Conservation (phyloP, 2,113 vertebrate species). For the Microcebus murinus region DNA sequence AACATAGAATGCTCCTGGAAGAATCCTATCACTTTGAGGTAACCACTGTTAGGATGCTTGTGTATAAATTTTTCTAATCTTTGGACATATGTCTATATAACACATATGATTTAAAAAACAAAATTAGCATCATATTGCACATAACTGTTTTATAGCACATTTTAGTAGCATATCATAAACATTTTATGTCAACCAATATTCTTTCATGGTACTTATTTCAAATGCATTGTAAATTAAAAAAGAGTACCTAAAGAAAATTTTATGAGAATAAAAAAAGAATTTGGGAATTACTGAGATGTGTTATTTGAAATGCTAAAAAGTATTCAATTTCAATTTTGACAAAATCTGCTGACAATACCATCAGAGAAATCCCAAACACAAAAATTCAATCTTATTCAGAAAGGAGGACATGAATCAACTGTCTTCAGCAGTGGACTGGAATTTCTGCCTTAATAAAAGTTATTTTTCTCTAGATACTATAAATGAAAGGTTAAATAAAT, state of each 20-base stretch:
- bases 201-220: constrained; percentile 7
- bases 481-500: neutral
- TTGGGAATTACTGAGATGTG: neutral
- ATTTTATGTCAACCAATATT: neutral
- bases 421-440: neutral
- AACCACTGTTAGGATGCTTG: neutral
- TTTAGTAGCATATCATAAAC: neutral
- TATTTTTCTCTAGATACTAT: neutral
- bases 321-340: neutral
- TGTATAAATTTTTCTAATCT: neutral
- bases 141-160: neutral
- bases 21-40: neutral
- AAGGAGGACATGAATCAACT: neutral
- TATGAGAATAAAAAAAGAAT: neutral
- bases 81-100: neutral
- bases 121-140: neutral
- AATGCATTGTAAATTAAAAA: neutral
- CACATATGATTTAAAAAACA: neutral
- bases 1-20: neutral
- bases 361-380: constrained; percentile 35
- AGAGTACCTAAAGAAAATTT: neutral
- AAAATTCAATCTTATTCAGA: constrained; percentile 17
- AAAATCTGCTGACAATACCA: neutral
- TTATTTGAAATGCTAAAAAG: constrained; percentile 21
- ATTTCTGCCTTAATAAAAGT: constrained; percentile 2